Evolutionary conservation across 1,140 invertebrate species (phyloP).

Genomic region (Berghia stephanieae): DNA sequence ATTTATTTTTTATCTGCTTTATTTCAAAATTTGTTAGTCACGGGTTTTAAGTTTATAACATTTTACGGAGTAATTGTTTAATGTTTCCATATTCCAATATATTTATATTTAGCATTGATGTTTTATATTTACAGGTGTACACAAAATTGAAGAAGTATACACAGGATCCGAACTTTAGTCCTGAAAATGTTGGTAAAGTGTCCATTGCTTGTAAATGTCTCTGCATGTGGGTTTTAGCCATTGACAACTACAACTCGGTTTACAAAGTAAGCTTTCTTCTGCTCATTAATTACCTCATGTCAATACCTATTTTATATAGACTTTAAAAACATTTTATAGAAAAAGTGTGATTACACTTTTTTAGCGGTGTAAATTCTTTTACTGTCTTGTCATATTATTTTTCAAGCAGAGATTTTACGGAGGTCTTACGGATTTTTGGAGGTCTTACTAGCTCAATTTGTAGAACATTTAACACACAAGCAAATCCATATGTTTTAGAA

Average conservation of each 20-base stretch:
- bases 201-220: constrained; percentile 64
- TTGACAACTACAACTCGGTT: constrained; percentile 66
- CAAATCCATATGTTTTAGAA: no score
- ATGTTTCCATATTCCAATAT: no score
- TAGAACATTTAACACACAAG: no score
- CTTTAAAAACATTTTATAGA: not conserved
- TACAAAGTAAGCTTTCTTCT: constrained; percentile 55
- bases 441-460: no score
- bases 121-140: constrained; percentile 53
- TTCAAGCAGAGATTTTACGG: no score
- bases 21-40: not conserved
- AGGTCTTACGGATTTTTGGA: no score
- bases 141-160: constrained; percentile 62
- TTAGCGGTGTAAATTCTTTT: no score
- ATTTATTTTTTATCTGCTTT: no score
- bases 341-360: not conserved
- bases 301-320: no score
- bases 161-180: constrained; percentile 61
- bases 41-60: not conserved
- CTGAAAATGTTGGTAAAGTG: constrained; percentile 61
- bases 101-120: not conserved
- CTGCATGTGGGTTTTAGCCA: constrained; percentile 65
- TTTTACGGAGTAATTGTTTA: no score
- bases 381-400: no score
- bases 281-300: not conserved